phyloP scores from a whole-genome alignment of 2,888 invertebrate species.

The Drosophila nr. fundita region DNA sequence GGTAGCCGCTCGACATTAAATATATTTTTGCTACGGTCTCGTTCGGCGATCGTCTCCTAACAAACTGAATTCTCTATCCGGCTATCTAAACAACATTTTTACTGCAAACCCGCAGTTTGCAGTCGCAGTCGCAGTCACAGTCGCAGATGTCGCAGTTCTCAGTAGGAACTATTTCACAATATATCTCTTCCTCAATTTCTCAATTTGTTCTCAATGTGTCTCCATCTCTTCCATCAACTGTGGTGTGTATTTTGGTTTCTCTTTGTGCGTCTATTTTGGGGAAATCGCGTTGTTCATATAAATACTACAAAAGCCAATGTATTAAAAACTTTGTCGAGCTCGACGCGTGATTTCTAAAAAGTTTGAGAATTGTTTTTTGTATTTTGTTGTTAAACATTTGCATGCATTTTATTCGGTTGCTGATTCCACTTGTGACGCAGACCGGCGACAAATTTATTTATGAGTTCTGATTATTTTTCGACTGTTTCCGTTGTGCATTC shows the following conservation, averaged over 20 bases:
- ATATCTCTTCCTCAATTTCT: slow-evolving; percentile 40
- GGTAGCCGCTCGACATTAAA: slow-evolving; percentile 69
- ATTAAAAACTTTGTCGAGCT: slow-evolving; percentile 32
- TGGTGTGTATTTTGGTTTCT: slow-evolving; percentile 19
- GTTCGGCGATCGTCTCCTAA: slow-evolving; percentile 82
- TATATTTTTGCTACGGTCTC: slow-evolving; percentile 73
- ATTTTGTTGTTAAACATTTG: slow-evolving; percentile 60
- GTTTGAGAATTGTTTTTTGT: slow-evolving; percentile 12
- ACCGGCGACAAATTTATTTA: slow-evolving; percentile 28
- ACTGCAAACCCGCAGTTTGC: slow-evolving; percentile 57
- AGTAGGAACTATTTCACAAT: slow-evolving; percentile 40
- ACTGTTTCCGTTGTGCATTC: slow-evolving; percentile 2
- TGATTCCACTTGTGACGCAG: slow-evolving; percentile 19
- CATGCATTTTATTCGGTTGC: slow-evolving; percentile 23
- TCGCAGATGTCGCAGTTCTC: slow-evolving; percentile 52
- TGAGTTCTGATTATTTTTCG: slow-evolving; percentile 13
- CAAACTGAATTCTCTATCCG: slow-evolving; percentile 75
- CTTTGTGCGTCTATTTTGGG: slow-evolving; percentile 51
- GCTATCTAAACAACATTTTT: slow-evolving; percentile 67
- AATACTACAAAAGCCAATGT: slow-evolving; percentile 22
- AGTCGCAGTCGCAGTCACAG: slow-evolving; percentile 14
- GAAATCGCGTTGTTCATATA: slow-evolving; percentile 52
- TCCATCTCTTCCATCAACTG: slow-evolving; percentile 39
- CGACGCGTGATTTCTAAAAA: slow-evolving; percentile 36
- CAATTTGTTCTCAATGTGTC: slow-evolving; percentile 32